Evolutionary conservation across 1,140 invertebrate genomes (phyloP).

Genomic region (Heliothis virescens): DNA sequence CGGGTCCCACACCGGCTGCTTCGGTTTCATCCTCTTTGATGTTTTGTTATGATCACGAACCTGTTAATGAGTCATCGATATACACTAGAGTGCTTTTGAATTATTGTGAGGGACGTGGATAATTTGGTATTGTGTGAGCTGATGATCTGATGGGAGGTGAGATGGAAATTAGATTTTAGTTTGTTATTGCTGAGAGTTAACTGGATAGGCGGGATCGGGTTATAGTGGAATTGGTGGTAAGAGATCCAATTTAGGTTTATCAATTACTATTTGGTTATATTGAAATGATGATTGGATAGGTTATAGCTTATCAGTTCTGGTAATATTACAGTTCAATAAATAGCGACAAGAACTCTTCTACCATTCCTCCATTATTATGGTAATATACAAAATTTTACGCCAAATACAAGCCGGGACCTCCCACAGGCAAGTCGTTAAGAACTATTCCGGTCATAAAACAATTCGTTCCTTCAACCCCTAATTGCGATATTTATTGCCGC

Average conservation of each 20-base stretch:
- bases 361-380: conserved; percentile 9
- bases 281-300: no score
- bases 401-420: conserved; percentile 50
- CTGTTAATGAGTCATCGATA: conserved; percentile 53
- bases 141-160: conserved; percentile 43
- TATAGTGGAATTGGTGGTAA: not conserved
- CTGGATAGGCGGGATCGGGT: not conserved
- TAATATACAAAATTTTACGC: conserved; percentile 27
- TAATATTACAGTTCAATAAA: not conserved
- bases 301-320: no score
- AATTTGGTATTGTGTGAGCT: conserved; percentile 29
- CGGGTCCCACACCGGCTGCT: conserved; percentile 56
- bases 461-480: conserved; percentile 59
- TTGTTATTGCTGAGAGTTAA: conserved; percentile 20
- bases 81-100: conserved; percentile 48
- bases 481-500: conserved; percentile 68
- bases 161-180: conserved; percentile 24
- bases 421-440: conserved; percentile 58
- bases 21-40: conserved; percentile 53
- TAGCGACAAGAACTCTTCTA: not conserved
- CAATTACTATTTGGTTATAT: no score
- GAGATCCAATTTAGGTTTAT: no score
- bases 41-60: conserved; percentile 48
- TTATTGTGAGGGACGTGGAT: conserved; percentile 36
- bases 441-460: conserved; percentile 51